phyloP scores from a whole-genome alignment of 2,888 invertebrate genomes.

The Drosophila imparisetae region DNA sequence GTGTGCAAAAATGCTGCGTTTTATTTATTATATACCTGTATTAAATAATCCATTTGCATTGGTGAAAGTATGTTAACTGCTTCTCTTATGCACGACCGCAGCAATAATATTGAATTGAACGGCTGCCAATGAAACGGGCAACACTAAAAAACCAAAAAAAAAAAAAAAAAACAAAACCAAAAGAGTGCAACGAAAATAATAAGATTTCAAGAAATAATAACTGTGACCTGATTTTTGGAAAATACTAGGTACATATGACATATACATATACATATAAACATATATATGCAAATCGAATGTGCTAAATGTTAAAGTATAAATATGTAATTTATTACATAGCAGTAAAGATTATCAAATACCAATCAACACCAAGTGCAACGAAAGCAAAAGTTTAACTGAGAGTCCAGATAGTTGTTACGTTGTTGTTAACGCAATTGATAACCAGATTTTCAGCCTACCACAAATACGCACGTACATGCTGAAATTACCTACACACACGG shows the following conservation, averaged over 20 bases:
- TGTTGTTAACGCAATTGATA: conserved; percentile 43
- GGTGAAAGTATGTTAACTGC: conserved; percentile 77
- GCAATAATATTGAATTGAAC: conserved; percentile 47
- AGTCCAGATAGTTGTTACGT: conserved; percentile 16
- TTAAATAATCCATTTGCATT: conserved; percentile 73
- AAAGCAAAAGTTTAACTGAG: conserved; percentile 17
- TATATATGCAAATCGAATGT: neutral
- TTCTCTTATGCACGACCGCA: conserved; percentile 48
- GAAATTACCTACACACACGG: neutral
- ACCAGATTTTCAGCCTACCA: conserved; percentile 41
- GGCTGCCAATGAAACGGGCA: conserved; percentile 56
- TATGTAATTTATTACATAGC: conserved; percentile 8
- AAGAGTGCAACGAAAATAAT: conserved; percentile 37
- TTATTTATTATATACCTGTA: conserved; percentile 49
- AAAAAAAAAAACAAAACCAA: conserved; percentile 6
- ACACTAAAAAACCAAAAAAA: conserved; percentile 15
- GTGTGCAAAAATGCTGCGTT: conserved; percentile 49
- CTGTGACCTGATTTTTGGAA: conserved; percentile 27
- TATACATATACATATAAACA: neutral
- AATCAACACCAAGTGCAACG: neutral
- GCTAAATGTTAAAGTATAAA: neutral
- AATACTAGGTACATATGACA: conserved; percentile 12
- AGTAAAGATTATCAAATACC: conserved; percentile 2
- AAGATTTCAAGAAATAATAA: conserved; percentile 7
- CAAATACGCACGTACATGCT: neutral